Evolutionary conservation across 2,888 invertebrate species (phyloP).

Genomic region (Iphiclides podalirius): DNA sequence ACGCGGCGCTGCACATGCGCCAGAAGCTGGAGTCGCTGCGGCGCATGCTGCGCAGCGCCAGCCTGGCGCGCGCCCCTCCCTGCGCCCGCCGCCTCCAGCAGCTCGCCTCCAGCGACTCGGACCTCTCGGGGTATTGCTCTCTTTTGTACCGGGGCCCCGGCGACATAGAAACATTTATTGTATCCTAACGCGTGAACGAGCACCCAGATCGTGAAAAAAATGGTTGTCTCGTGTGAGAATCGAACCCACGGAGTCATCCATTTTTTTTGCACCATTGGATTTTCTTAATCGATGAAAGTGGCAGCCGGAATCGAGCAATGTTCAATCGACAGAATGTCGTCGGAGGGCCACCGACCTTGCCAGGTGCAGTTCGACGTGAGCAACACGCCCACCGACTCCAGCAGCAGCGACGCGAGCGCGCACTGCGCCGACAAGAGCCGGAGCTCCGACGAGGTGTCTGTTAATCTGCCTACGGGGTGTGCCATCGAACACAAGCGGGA

Average conservation of each 20-base stretch:
- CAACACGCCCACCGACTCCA: slow-evolving; percentile 49
- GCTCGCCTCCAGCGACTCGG: slow-evolving; percentile 40
- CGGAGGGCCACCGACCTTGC: slow-evolving; percentile 39
- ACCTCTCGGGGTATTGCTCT: slow-evolving; percentile 38
- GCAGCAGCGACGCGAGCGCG: slow-evolving; percentile 53
- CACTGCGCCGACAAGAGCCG: slow-evolving; percentile 29
- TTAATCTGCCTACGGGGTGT: slow-evolving; percentile 13
- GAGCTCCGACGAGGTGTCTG: too few relatives aligned
- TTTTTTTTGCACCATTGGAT: too few relatives aligned
- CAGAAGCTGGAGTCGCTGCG: slow-evolving; percentile 88
- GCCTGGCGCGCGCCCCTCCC: slow-evolving; percentile 30
- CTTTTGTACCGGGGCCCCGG: too few relatives aligned
- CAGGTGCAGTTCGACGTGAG: slow-evolving; percentile 55
- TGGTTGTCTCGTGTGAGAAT: too few relatives aligned
- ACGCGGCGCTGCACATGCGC: slow-evolving; percentile 91
- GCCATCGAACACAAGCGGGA: slow-evolving; percentile 9
- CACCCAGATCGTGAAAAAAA: too few relatives aligned
- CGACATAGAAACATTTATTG: too few relatives aligned
- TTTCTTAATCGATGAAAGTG: too few relatives aligned
- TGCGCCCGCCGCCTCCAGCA: slow-evolving; percentile 23
- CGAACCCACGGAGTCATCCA: too few relatives aligned
- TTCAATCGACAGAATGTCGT: slow-evolving; percentile 49
- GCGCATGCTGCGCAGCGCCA: slow-evolving; percentile 78
- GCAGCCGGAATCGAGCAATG: too few relatives aligned
- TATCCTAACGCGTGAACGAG: neutral